Evolutionary conservation across 2,797 vertebrate species (phyloP), one percentile per base, ranked within the genome.

Genomic region (Yasuhikotakia modesta): DNA sequence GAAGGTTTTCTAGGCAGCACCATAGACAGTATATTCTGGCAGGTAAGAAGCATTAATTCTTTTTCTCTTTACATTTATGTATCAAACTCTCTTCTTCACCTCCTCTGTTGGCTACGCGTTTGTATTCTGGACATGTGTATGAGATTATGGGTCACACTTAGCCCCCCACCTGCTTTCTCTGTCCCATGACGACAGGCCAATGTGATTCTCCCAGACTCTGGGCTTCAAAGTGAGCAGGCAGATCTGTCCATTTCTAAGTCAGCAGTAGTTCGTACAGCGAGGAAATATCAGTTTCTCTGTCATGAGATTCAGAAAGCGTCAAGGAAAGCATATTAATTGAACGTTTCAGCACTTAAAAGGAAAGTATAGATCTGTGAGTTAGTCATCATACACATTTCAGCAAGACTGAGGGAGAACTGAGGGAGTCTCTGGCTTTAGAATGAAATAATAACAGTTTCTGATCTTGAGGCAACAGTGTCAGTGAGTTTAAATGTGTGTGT

Each of bases 21-120:
- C 75, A 98, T 98, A 91, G 96, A 98, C 83, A 96, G 94, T 90
- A 98, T 98, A 92, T 98, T 98, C 92, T 98, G 96, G 96, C 96
- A 98, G 95, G 96, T 98, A 87, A 93, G 70, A 64, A 58, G 46
- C 79, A 7, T 16, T 5, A 11, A 30, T 73, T 19, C 71, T 2
- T 19, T 19, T 39, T 66, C 30, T 53, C 46, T 76, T 72, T 2
- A 17, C 35, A 19, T 63, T 1, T 46, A 61, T 32, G 32, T 60
- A 21, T 61, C 12, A 2, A 2, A 16, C 27, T 70, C 19, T 66
- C 19, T 27, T 64, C 5, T 55, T 30, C 39, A 5, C 13, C 30
- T 48, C 30, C 14, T 21, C 63, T 61, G 66, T 73, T 75, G 81
- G 61, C 13, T 19, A 52, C 21, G 53, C 27, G 27, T 84, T 87